Evolutionary conservation across 2,113 vertebrate genomes (phyloP).

Genomic region (Pionites leucogaster): DNA sequence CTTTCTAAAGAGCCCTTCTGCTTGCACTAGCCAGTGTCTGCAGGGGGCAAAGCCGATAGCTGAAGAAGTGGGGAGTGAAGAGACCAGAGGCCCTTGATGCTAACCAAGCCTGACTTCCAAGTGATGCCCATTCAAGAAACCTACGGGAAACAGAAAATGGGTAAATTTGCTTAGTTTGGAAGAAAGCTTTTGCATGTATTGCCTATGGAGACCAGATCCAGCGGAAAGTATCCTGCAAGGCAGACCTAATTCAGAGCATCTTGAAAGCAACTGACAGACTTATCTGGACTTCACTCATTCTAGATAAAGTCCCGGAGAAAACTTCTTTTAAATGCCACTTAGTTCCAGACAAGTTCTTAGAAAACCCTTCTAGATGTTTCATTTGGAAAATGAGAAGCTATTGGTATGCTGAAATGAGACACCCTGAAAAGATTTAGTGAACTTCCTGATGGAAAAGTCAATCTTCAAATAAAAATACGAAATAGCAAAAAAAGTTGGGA

Average conservation of each 20-base stretch:
- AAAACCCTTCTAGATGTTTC: not conserved
- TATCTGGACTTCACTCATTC: not conserved
- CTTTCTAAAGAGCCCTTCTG: constrained; percentile 15
- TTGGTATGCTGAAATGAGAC: not conserved
- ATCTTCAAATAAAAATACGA: not conserved
- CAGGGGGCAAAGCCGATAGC: not conserved
- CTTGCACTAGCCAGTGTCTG: not conserved
- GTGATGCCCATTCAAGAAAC: not conserved
- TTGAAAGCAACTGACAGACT: not conserved
- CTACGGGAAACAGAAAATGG: not conserved
- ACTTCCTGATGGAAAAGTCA: not conserved
- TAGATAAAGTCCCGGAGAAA: not conserved
- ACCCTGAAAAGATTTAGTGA: not conserved
- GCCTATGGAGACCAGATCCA: not conserved
- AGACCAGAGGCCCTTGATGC: not conserved
- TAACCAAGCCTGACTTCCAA: not conserved
- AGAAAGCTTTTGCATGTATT: not conserved
- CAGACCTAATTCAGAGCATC: not conserved
- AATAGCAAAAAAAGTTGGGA: not conserved
- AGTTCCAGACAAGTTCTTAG: not conserved
- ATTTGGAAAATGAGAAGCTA: not conserved
- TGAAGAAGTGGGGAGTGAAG: not conserved
- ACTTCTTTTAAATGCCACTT: not conserved
- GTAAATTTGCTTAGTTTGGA: not conserved
- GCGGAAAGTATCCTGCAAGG: not conserved